These are phyloP conservation scores for Baronia brevicornis DNA, from an alignment of 2,888 invertebrate genomes.

Conservation along the genomic window DNA sequence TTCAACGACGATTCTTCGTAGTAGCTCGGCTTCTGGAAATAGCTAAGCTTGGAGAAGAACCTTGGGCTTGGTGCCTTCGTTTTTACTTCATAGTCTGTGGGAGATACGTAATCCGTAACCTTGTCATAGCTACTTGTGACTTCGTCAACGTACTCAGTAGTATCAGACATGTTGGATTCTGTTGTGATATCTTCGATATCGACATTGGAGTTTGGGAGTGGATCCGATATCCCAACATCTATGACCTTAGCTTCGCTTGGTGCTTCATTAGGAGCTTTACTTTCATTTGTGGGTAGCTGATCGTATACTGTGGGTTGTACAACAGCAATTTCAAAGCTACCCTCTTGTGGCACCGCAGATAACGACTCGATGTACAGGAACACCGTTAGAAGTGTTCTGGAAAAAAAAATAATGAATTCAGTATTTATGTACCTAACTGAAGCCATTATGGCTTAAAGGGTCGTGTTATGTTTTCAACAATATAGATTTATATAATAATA, in stretches of 20 bases:
- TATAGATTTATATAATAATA: too few species aligned
- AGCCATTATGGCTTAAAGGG: too few species aligned
- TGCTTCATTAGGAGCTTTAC: neutral
- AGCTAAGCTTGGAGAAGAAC: constrained; percentile 10
- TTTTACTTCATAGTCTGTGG: constrained; percentile 3
- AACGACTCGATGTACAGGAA: constrained; percentile 31
- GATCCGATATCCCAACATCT: constrained; percentile 1
- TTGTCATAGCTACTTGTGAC: constrained; percentile 8
- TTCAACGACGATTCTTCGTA: constrained; percentile 30
- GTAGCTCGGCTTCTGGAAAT: constrained; percentile 44
- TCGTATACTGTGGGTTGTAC: constrained; percentile 31
- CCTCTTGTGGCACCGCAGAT: constrained; percentile 41
- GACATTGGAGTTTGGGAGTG: constrained; percentile 4
- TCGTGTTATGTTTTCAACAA: too few species aligned
- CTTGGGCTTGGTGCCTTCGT: constrained; percentile 1
- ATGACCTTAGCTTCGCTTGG: neutral
- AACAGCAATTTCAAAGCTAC: constrained; percentile 42
- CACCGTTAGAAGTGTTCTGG: constrained; percentile 36
- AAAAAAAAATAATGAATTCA: too few species aligned
- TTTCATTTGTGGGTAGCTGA: constrained; percentile 12
- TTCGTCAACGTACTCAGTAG: constrained; percentile 23
- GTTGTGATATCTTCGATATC: constrained; percentile 17
- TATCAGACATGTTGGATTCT: constrained; percentile 22
- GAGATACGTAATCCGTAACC: constrained; percentile 3
- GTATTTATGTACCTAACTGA: too few species aligned